Evolutionary conservation across 2,888 invertebrate species (phyloP), one percentile per base, ranked within the genome.

Genomic region (Heteromyza rotundicornis): DNA sequence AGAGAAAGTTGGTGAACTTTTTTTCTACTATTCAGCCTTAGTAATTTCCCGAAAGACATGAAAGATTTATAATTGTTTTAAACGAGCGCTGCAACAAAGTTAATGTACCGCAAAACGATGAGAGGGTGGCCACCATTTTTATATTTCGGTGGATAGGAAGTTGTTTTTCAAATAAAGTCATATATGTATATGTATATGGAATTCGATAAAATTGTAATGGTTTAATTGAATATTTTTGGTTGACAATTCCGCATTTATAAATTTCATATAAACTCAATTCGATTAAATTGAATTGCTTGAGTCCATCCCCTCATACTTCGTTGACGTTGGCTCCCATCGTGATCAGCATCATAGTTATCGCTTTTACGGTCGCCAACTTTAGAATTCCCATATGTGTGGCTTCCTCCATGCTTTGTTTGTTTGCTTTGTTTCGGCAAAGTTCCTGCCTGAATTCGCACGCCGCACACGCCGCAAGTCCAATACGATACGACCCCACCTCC

Each of bases 1-100:
- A n/a, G n/a, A n/a, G 32, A 12, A 12, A 32, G 32, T 32, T 32
- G 5, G 5, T 5, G 12, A 32, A 32, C 32, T 32, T 32, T 32
- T 8, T 32, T 32, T 5, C 32, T 32, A 32, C 7, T 12, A 32
- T n/a, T n/a, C n/a, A n/a, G n/a, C n/a, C n/a, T n/a, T 32, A 32
- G 12, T 32, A 32, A 65, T 65, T 65, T 65, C 65, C 63, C 63
- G 49, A 59, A 40, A 50, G 65, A 59, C 59, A 57, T 59, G 22
- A 60, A 63, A 58, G 60, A 59, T 44, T 59, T 60, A n/a, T 40
- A 40, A 40, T 40, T 40, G 40, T 40, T 40, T 40, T 40, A 40
- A 40, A 40, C 16, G 40, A 32, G 32, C 5, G 5, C 32, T 32
- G 7, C 32, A n/a, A n/a, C n/a, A n/a, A n/a, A n/a, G n/a, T n/a